Conservation (phyloP, 2,888 invertebrate species). For the Trichacis sp. region DNA sequence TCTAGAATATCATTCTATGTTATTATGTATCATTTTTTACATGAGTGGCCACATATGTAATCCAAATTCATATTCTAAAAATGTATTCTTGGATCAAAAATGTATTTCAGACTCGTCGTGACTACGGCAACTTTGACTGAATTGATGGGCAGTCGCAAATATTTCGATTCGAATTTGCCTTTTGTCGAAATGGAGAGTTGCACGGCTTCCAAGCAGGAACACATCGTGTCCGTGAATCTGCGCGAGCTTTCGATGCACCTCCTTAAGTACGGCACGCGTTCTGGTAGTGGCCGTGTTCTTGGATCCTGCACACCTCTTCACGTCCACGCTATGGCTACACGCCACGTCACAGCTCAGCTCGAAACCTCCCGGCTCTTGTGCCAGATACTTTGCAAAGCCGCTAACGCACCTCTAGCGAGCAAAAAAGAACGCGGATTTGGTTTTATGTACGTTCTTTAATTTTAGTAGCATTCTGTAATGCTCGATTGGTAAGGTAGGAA, state of each 20-base stretch:
- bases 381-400: slow-evolving; percentile 79
- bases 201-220: slow-evolving; percentile 89
- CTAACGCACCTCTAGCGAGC: slow-evolving; percentile 76
- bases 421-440: slow-evolving; percentile 83
- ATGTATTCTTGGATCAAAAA: no score
- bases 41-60: no score
- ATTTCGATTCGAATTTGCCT: slow-evolving; percentile 72
- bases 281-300: slow-evolving; percentile 36
- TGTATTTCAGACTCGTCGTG: slow-evolving; percentile 52
- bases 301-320: slow-evolving; percentile 75
- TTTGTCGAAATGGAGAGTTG: slow-evolving; percentile 87
- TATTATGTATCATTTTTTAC: not conserved
- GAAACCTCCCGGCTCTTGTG: slow-evolving; percentile 84
- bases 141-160: slow-evolving; percentile 60
- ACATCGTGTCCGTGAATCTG: slow-evolving; percentile 87
- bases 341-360: slow-evolving; percentile 85
- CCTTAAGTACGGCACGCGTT: slow-evolving; percentile 74
- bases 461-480: no score
- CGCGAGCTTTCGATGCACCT: slow-evolving; percentile 88
- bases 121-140: slow-evolving; percentile 61
- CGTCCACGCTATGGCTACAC: slow-evolving; percentile 85
- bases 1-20: no score
- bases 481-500: no score
- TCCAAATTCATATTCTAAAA: no score
- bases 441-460: slow-evolving; percentile 77